Conservation (phyloP, 2,888 invertebrate genomes). For the Nymphalis polychloros region DNA sequence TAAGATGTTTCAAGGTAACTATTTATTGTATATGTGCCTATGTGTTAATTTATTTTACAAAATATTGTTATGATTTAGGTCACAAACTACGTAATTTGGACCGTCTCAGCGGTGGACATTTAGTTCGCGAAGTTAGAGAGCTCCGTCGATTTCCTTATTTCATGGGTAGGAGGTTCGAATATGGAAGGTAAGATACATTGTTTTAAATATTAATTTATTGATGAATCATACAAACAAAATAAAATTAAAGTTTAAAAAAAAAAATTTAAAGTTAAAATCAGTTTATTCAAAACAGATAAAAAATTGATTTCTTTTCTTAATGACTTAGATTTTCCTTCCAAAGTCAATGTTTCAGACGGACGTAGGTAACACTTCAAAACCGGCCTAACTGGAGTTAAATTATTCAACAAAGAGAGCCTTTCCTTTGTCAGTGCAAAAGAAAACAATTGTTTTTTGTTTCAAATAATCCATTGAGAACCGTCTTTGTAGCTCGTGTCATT, state of each 20-base stretch:
- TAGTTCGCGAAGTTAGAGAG: slow-evolving; percentile 66
- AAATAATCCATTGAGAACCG: slow-evolving; percentile 19
- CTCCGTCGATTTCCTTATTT: slow-evolving; percentile 61
- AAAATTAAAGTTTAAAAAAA: background rate
- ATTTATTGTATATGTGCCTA: slow-evolving; percentile 6
- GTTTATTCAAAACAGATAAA: background rate
- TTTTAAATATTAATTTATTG: background rate
- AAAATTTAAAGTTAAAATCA: no score
- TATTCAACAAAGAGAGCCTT: slow-evolving; percentile 21
- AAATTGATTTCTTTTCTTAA: background rate
- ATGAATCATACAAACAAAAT: background rate
- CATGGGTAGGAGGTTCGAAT: slow-evolving; percentile 54
- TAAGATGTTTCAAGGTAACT: slow-evolving; percentile 35
- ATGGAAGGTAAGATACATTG: slow-evolving; percentile 49
- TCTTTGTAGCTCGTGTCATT: slow-evolving; percentile 14
- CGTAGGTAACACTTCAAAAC: slow-evolving; percentile 15
- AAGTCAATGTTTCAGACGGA: background rate
- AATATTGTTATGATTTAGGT: slow-evolving; percentile 51
- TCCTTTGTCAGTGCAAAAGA: slow-evolving; percentile 10
- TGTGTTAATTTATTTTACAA: slow-evolving; percentile 6
- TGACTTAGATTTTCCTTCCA: background rate
- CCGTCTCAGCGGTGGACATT: slow-evolving; percentile 65
- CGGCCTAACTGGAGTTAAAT: slow-evolving; percentile 17
- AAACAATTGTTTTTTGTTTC: slow-evolving; percentile 8
- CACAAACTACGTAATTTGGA: slow-evolving; percentile 69